A percentile compares a stretch with the other conserved stretches of the same genome.
Conservation (phyloP, 2,888 invertebrate genomes). For the Nezara viridula region DNA sequence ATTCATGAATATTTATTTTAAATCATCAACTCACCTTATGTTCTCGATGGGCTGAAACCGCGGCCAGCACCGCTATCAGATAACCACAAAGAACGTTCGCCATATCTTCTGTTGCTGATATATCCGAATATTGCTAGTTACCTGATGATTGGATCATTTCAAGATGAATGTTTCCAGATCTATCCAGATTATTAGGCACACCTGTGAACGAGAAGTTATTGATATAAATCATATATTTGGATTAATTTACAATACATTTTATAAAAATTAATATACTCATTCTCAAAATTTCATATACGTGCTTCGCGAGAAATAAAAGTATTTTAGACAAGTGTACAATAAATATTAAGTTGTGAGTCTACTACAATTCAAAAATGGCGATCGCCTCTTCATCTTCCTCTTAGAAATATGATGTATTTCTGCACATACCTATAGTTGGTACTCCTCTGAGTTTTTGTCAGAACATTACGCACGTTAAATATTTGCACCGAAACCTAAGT, state of each 20-base stretch:
- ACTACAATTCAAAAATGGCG: not conserved
- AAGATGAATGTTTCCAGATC: not conserved
- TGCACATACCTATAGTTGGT: too few species aligned
- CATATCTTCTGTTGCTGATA: not conserved
- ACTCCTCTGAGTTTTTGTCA: not conserved
- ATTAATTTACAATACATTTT: not conserved
- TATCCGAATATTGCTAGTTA: not conserved
- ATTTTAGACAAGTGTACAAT: too few species aligned
- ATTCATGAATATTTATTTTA: not conserved
- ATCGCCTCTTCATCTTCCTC: not conserved
- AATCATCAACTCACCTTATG: conserved; percentile 37
- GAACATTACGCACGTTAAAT: not conserved
- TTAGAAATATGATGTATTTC: not conserved
- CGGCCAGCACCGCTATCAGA: not conserved
- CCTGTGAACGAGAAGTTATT: not conserved
- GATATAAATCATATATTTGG: not conserved
- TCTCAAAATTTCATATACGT: too few species aligned
- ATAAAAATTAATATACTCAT: too few species aligned
- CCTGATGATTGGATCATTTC: not conserved
- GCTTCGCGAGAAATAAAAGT: too few species aligned
- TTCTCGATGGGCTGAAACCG: conserved; percentile 46
- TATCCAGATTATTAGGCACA: not conserved
- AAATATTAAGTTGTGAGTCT: too few species aligned
- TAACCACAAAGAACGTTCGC: not conserved
- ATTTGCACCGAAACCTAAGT: too few species aligned